Base-by-base conservation (phyloP, 2,797 vertebrate genomes). In the Emydoidea blandingii region DNA sequence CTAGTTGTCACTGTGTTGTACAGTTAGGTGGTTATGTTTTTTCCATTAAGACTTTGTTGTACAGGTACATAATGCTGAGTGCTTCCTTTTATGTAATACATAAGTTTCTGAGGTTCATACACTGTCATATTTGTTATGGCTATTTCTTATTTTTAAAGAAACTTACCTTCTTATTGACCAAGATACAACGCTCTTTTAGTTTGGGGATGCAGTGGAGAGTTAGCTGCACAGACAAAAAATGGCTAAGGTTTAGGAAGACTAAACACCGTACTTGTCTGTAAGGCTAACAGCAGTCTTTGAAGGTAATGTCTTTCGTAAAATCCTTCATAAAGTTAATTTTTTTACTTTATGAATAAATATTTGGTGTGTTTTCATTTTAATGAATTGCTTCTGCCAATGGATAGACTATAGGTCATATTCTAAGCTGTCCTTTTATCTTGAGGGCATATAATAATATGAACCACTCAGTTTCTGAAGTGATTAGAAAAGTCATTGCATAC, bases 1-100 rank as follows among this genome's bases (percentile, higher is more conserved):
- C 92, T 95, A 93, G 96, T 95, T 97, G 95, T 96, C 93, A 83
- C 95, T 25, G 29, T 92, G 94, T 94, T 96, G 81, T 96, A 80
- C 92, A 94, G 95, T 92, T 93, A 29, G 76, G 76, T 85, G 95
- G 68, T 79, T 94, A 41, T 96, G 90, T 96, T 57, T 90, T 94
- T 92, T 56, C 82, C 74, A n/a, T 94, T 95, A 92, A 90, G 96
- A 31, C 79, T 80, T 95, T 91, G 85, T 93, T 96, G 79, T 94
- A 83, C 89, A 93, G 88, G 86, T 79, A 88, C 47, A 74, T 79
- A 86, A 96, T 72, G 34, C 50, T 65, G 81, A 90, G 44, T 90
- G 92, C 96, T 97, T 97, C 89, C 90, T 94, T 85, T 52, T 56
- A 50, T 59, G 23, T 92, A 86, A 86, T 96, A 84, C 9, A 37